These are phyloP conservation scores for Ara ararauna DNA, from an alignment of 2,797 vertebrate species.

Conservation along the genomic window DNA sequence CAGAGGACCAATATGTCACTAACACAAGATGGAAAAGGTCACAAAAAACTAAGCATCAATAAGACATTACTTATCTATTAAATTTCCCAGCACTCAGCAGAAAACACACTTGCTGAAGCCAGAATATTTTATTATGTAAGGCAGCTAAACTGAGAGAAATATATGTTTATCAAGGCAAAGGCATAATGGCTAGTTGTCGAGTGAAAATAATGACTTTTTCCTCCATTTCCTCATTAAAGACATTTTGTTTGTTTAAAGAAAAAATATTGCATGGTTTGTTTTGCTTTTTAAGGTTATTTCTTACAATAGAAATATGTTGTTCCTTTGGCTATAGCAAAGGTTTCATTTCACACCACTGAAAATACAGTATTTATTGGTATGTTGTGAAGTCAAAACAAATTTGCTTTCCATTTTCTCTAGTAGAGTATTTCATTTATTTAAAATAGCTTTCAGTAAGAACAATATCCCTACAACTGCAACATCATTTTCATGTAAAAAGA, in stretches of 20 bases:
- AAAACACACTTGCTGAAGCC: slow-evolving; percentile 67
- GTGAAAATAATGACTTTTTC: slow-evolving; percentile 42
- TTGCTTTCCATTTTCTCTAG: slow-evolving; percentile 35
- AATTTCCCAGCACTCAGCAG: slow-evolving; percentile 78
- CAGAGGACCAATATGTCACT: slow-evolving; percentile 83
- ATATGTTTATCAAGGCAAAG: slow-evolving; percentile 46
- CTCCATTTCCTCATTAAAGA: slow-evolving; percentile 41
- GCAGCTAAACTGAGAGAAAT: slow-evolving; percentile 50
- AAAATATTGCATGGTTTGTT: neutral
- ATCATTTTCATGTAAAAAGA: slow-evolving; percentile 7
- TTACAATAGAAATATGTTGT: neutral
- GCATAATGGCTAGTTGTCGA: slow-evolving; percentile 53
- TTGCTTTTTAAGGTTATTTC: slow-evolving; percentile 1
- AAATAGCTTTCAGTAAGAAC: slow-evolving; percentile 48
- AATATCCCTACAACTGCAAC: neutral
- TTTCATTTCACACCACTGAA: neutral
- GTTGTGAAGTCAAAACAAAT: slow-evolving; percentile 32
- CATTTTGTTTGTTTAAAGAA: slow-evolving; percentile 23
- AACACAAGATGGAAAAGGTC: slow-evolving; percentile 81
- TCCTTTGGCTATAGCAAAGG: neutral
- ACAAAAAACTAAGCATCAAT: slow-evolving; percentile 81
- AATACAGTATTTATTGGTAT: slow-evolving; percentile 8
- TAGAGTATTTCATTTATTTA: slow-evolving; percentile 46
- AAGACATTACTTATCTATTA: slow-evolving; percentile 80
- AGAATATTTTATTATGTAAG: slow-evolving; percentile 70